A percentile compares a stretch with the other conserved stretches of the same genome.
These are phyloP conservation scores for Calephelis nemesis DNA, from an alignment of 1,140 invertebrate species.

Conservation along the genomic window DNA sequence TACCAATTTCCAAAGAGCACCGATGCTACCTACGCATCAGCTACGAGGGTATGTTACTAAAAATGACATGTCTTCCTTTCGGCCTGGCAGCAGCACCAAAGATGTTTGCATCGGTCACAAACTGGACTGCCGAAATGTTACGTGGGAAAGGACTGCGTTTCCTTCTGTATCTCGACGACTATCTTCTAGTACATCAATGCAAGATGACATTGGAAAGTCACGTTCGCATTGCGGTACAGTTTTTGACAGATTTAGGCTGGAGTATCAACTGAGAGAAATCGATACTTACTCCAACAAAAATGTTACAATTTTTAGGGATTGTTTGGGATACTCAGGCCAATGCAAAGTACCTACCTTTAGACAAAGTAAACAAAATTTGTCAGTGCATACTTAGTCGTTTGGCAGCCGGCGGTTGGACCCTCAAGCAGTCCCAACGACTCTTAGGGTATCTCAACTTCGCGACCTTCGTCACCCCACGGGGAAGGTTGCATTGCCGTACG, in stretches of 20 bases:
- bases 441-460: slow-evolving; percentile 59
- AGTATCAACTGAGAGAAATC: background rate
- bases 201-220: background rate
- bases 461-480: slow-evolving; percentile 78
- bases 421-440: slow-evolving; percentile 40
- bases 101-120: slow-evolving; percentile 30
- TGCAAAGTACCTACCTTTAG: slow-evolving; percentile 18
- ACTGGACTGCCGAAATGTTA: slow-evolving; percentile 42
- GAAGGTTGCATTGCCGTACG: slow-evolving; percentile 52
- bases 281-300: background rate
- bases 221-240: background rate
- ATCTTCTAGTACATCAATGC: background rate
- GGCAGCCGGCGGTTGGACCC: slow-evolving; percentile 30
- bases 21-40: slow-evolving; percentile 33
- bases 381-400: slow-evolving; percentile 2
- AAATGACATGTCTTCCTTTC: slow-evolving; percentile 24
- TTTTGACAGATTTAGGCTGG: background rate
- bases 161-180: background rate
- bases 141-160: slow-evolving; percentile 16
- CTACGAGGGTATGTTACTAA: slow-evolving; percentile 10
- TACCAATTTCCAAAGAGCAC: slow-evolving; percentile 32
- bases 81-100: slow-evolving; percentile 25
- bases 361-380: slow-evolving; percentile 20
- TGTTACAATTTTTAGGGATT: slow-evolving; percentile 19
- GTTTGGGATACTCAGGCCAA: slow-evolving; percentile 21